Base-by-base conservation (phyloP, 2,797 vertebrate species). In the Hemibagrus guttatus region DNA sequence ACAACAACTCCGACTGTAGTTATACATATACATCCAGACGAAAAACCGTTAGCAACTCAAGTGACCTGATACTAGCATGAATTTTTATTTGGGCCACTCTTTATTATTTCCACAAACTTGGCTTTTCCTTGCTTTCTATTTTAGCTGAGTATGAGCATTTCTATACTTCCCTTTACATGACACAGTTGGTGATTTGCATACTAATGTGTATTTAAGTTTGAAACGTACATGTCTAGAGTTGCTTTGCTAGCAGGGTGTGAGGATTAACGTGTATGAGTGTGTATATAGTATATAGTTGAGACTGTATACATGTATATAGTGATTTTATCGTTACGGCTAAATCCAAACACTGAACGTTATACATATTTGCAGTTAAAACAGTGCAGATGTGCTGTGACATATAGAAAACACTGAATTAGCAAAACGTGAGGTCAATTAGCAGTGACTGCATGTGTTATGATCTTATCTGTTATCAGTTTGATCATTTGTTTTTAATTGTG, bases 141-240 rank as follows among this genome's bases (percentile, higher is more conserved):
- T 84, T 42, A 2, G 6, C 68, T 21, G 66, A 59, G 19, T 49
- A 49, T 8, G 35, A 39, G 35, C 28, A 58, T 21, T 16, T 59
- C 13, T 58, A 9, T 4, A 72, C 26, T 59, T 72, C 35, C 39
- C 52, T 72, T 35, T 84, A 58, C 82, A 42, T 21, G 54, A 28
- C 66, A 72, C 68, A 19, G 66, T 28, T 84, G 68, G 52, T 74
- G 84, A 85, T 49, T 78, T 78, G 61, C 58, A 66, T 76, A 35
- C 17, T 39, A 52, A 68, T 85, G 28, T 54, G 72, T 54, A 76
- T 78, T 59, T 17, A 49, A 31, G 58, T 78, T 54, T 39, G 21
- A 79, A n/a, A 68, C 8, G 2, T 58, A 66, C 59, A 19, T 79
- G 59, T 66, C 74, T 78, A 56, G 74, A 56, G 79, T 78, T 79